Evolutionary conservation across 2,113 vertebrate species (phyloP).

Genomic region (Phodopus roborovskii): DNA sequence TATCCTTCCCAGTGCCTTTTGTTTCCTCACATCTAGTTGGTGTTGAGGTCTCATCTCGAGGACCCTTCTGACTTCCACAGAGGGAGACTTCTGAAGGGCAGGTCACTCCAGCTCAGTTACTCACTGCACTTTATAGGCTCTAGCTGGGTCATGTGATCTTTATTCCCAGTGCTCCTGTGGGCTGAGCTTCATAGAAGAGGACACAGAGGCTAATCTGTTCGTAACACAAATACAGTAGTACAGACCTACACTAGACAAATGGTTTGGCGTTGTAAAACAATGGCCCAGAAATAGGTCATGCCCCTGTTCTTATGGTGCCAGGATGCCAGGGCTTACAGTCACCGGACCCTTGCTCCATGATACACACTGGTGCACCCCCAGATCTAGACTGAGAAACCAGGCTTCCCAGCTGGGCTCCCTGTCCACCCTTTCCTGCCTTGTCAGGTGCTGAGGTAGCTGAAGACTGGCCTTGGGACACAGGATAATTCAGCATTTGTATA

Average conservation of each 20-base stretch:
- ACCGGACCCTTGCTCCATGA: background rate
- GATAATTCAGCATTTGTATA: background rate
- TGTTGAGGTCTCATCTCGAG: background rate
- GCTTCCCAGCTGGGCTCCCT: rapidly evolving
- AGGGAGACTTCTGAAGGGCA: background rate
- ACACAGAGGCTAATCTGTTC: background rate
- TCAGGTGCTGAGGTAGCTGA: background rate
- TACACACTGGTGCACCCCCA: background rate
- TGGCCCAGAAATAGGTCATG: background rate
- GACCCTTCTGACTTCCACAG: background rate
- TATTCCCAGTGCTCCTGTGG: background rate
- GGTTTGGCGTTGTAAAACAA: background rate
- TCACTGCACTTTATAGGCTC: background rate
- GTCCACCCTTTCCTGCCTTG: background rate
- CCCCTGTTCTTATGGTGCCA: background rate
- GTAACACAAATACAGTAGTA: background rate
- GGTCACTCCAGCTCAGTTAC: no score
- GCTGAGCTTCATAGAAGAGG: background rate
- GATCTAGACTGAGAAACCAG: background rate
- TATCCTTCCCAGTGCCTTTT: background rate
- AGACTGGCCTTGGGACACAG: background rate
- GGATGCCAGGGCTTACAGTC: background rate
- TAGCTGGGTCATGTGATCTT: background rate
- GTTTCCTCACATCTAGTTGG: background rate
- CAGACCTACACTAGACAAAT: background rate